Base-by-base conservation (phyloP, 2,113 vertebrate genomes). In the Odocoileus hemionus region DNA sequence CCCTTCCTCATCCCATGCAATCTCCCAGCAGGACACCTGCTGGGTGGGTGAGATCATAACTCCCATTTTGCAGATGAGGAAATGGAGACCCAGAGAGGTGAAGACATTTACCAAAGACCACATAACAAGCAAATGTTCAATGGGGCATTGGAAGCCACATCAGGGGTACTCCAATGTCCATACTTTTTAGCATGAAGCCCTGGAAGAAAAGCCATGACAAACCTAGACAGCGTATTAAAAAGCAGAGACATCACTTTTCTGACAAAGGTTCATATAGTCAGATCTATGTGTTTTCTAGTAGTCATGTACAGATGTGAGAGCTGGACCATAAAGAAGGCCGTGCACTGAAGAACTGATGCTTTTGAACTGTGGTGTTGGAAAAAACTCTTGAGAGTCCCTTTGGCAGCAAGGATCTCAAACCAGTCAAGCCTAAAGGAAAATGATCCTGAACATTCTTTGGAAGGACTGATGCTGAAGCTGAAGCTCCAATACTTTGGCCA, bases 101-200 rank as follows among this genome's bases (percentile, higher is more conserved):
- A 86, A 64, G 57, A 2, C 36, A 14, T 6, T 70, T 54, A 14
- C 28, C 5, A 0, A 95, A 92, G 82, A 30, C 17, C 45, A 61
- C 52, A 39, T 5, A 33, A 52, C 52, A 58, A 82, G 45, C 33
- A 84, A 74, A 13, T 16, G 14, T 21, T 36, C 1, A 0, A 2
- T 14, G 33, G 2, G 60, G 45, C 30, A 6, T 26, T 43, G 23
- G 89, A 36, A 43, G 30, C 7, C 17, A 13, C 28, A 19, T 9
- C 4, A 1, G 58, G 26, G 45, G 33, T 30, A 55, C 25, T 6
- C 21, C 50, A 61, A 1, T 2, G 36, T 36, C 61, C 5, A 4
- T 26, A 5, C 54, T 60, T 61, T 60, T 58, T 16, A 15, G 58
- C 14, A 2, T 0, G 0, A 36, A 0, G 15, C 11, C 67, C 57